These are phyloP conservation scores for Artibeus lituratus DNA, from an alignment of 2,797 vertebrate genomes.

Conservation along the genomic window DNA sequence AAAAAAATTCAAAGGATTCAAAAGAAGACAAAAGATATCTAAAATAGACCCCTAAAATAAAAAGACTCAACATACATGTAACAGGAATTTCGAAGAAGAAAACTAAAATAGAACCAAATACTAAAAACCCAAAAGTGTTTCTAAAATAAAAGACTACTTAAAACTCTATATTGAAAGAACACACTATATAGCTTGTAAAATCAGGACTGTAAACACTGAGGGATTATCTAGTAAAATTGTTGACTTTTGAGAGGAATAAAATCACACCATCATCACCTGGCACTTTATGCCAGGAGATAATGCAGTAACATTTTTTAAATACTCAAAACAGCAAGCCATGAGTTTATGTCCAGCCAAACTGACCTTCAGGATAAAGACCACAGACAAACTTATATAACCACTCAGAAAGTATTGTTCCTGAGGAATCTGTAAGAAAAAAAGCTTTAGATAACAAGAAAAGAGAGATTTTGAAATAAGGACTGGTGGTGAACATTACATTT, in stretches of 20 bases:
- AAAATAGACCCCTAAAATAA: neutral
- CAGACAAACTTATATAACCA: neutral
- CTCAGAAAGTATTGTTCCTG: neutral
- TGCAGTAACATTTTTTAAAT: neutral
- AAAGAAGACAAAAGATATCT: neutral
- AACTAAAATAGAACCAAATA: neutral
- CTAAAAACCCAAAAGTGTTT: neutral
- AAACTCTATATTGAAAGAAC: neutral
- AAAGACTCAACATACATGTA: neutral
- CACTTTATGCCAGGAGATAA: neutral
- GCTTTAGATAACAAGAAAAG: neutral
- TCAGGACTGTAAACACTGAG: neutral
- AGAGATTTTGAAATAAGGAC: neutral
- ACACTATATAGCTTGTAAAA: neutral
- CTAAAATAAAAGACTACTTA: neutral
- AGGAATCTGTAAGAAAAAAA: neutral
- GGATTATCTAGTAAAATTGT: neutral
- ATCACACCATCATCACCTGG: neutral
- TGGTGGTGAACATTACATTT: neutral
- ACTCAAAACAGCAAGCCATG: neutral
- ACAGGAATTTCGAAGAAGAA: slow-evolving; percentile 4
- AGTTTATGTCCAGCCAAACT: neutral
- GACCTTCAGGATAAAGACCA: neutral
- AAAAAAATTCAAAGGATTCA: neutral
- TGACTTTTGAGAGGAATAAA: neutral